Conservation (phyloP, 2,888 invertebrate genomes). For the Drosophila neotestacea region DNA sequence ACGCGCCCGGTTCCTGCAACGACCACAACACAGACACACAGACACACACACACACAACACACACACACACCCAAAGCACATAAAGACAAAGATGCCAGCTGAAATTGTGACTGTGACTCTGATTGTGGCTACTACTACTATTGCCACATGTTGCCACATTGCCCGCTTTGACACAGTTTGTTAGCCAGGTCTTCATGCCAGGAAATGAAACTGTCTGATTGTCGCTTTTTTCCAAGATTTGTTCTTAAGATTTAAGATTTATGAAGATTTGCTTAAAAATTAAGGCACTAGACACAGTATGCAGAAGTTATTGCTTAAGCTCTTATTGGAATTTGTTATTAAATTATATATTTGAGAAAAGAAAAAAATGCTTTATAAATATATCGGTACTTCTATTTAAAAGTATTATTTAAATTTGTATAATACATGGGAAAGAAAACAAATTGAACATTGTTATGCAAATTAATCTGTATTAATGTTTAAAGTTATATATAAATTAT, state of each 20-base stretch:
- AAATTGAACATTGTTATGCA: too few species aligned
- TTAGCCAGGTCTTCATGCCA: conserved; percentile 31
- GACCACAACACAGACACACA: conserved; percentile 20
- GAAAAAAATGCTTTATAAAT: too few species aligned
- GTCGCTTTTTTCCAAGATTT: neutral
- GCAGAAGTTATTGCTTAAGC: neutral
- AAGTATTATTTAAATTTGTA: too few species aligned
- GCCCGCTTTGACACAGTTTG: conserved; percentile 56
- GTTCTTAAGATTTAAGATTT: too few species aligned
- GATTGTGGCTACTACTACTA: neutral
- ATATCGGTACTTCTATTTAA: too few species aligned
- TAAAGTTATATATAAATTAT: too few species aligned
- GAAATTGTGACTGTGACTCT: neutral
- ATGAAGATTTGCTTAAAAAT: too few species aligned
- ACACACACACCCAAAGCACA: conserved; percentile 14
- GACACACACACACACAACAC: neutral
- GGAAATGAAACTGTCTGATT: conserved; percentile 47
- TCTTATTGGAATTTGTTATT: too few species aligned
- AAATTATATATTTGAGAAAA: too few species aligned
- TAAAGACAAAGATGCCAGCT: conserved; percentile 13
- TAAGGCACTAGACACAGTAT: too few species aligned
- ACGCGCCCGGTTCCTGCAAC: conserved; percentile 52
- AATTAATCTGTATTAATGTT: too few species aligned
- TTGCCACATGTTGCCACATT: conserved; percentile 55
- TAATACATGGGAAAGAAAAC: too few species aligned